Evolutionary conservation across 2,888 invertebrate genomes (phyloP).

Genomic region (Drosophila rubida): DNA sequence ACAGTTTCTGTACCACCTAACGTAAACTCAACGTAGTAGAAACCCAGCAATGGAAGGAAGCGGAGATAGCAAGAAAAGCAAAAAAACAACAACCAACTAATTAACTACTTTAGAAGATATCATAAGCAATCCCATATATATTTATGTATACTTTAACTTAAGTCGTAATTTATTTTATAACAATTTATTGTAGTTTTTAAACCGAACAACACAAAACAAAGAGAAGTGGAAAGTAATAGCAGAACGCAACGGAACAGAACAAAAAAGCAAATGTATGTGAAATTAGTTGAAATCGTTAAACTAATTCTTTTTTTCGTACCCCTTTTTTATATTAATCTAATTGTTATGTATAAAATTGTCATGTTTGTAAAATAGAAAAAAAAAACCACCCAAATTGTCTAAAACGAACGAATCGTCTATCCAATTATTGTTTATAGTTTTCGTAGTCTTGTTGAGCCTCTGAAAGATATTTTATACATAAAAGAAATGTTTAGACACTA

Average conservation of each 20-base stretch:
- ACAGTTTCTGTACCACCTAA: slow-evolving; percentile 63
- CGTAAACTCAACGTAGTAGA: slow-evolving; percentile 39
- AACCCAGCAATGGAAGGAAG: not conserved
- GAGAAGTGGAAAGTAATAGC: slow-evolving; percentile 4
- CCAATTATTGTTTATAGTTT: slow-evolving; percentile 53
- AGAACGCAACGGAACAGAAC: slow-evolving; percentile 15
- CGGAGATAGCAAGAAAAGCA: too few species aligned
- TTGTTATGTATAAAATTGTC: slow-evolving; percentile 42
- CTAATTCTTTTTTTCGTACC: slow-evolving; percentile 20
- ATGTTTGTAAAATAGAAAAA: slow-evolving; percentile 51
- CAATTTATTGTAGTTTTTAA: slow-evolving; percentile 66
- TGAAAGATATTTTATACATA: slow-evolving; percentile 56
- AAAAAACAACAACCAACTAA: slow-evolving; percentile 34
- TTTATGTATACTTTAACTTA: slow-evolving; percentile 55
- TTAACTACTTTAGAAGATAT: slow-evolving; percentile 48
- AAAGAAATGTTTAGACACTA: slow-evolving; percentile 24
- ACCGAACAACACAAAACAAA: slow-evolving; percentile 42
- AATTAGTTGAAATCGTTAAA: slow-evolving; percentile 49
- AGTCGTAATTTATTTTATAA: slow-evolving; percentile 77
- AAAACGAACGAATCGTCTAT: slow-evolving; percentile 16
- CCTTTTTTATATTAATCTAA: slow-evolving; percentile 33
- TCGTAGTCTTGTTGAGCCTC: slow-evolving; percentile 58
- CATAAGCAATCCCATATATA: slow-evolving; percentile 54
- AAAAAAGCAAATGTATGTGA: slow-evolving; percentile 51
- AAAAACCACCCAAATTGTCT: slow-evolving; percentile 12